Evolutionary conservation across 1,140 invertebrate genomes (phyloP).

Genomic region (Drosophila lacteicornis): DNA sequence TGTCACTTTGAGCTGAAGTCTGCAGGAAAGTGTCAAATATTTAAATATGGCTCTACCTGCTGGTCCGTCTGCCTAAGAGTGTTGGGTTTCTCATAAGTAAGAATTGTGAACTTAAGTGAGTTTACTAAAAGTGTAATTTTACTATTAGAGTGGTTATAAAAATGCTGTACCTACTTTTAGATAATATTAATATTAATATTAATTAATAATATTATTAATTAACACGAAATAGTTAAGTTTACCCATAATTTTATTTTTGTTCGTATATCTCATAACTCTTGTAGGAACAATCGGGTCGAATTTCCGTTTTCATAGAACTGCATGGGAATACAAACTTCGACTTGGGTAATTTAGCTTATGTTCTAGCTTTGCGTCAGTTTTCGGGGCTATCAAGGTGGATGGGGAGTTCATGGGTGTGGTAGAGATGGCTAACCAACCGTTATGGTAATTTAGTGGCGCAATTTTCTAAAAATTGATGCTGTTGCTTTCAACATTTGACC

Average conservation of each 20-base stretch:
- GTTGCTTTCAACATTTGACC: constrained; percentile 36
- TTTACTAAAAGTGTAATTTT: too few relatives aligned
- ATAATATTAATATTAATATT: too few relatives aligned
- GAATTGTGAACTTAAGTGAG: background rate
- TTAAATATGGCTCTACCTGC: background rate
- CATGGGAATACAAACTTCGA: constrained; percentile 4
- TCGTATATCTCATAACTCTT: background rate
- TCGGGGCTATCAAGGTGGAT: constrained; percentile 5
- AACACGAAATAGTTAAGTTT: background rate
- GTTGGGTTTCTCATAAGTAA: background rate
- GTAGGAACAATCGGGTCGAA: too few relatives aligned
- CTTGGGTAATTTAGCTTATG: background rate
- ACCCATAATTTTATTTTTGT: too few relatives aligned
- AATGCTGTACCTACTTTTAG: too few relatives aligned
- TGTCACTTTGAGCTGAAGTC: background rate
- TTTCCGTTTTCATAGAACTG: too few relatives aligned
- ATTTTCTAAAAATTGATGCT: constrained; percentile 79
- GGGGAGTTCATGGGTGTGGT: constrained; percentile 6
- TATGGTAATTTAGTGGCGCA: constrained; percentile 80
- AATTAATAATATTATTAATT: too few relatives aligned
- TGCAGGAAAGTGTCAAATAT: background rate
- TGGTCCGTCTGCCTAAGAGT: too few relatives aligned
- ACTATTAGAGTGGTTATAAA: too few relatives aligned
- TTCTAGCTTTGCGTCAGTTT: constrained; percentile 63
- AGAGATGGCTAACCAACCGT: constrained; percentile 16